Evolutionary conservation across 2,888 invertebrate species (phyloP).

Genomic region (Lampropteryx suffumata): DNA sequence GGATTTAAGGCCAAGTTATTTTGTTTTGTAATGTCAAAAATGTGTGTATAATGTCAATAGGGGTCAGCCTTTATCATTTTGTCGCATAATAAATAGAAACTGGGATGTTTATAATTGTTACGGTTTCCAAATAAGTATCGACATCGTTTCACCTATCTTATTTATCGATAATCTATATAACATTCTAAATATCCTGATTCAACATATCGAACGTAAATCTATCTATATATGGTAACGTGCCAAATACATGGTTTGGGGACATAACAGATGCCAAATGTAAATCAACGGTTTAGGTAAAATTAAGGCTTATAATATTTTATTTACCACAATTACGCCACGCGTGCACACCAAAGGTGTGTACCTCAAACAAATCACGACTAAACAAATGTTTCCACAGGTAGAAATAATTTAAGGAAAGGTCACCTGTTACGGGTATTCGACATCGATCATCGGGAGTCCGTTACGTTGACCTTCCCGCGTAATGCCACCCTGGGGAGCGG

Average conservation of each 20-base stretch:
- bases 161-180: not conserved
- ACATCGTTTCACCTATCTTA: not conserved
- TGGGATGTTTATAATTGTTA: no score
- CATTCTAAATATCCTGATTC: constrained; percentile 15
- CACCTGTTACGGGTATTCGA: constrained; percentile 79
- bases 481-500: constrained; percentile 74
- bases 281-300: constrained; percentile 39
- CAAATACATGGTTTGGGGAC: constrained; percentile 42
- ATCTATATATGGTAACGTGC: constrained; percentile 23
- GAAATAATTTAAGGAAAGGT: constrained; percentile 80
- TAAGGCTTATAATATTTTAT: constrained; percentile 44
- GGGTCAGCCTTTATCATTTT: no score
- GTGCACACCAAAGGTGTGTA: constrained; percentile 59
- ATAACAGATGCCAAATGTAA: constrained; percentile 49
- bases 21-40: no score
- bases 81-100: no score
- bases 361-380: constrained; percentile 78
- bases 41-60: no score
- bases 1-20: not conserved
- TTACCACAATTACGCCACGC: constrained; percentile 49
- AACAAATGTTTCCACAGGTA: constrained; percentile 79
- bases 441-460: constrained; percentile 82
- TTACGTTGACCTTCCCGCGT: constrained; percentile 71
- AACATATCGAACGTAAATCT: constrained; percentile 23
- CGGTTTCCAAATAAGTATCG: no score